phyloP scores from a whole-genome alignment of 2,888 invertebrate genomes.

The Fragum fragum region DNA sequence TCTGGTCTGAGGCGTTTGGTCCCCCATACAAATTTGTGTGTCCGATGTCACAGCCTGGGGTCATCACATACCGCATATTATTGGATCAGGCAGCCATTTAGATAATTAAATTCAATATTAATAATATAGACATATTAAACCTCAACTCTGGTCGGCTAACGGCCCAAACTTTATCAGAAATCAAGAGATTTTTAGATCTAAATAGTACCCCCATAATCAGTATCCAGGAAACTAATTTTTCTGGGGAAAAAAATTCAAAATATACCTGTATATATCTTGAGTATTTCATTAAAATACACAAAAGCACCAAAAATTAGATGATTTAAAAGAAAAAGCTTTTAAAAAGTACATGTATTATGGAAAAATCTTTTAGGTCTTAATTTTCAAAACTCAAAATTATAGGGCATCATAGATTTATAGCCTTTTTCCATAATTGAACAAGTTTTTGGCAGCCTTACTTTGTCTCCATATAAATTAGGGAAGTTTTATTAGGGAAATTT shows the following conservation, averaged over 20 bases:
- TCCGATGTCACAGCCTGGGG: neutral
- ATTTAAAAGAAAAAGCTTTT: too few species aligned
- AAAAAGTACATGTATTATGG: too few species aligned
- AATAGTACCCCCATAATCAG: neutral
- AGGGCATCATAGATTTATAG: too few species aligned
- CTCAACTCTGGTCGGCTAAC: constrained; percentile 12
- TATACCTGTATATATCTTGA: constrained; percentile 4
- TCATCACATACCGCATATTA: neutral
- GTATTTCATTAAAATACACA: too few species aligned
- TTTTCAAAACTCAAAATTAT: too few species aligned
- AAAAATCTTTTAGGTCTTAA: too few species aligned
- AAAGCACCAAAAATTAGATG: too few species aligned
- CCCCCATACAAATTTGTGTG: neutral
- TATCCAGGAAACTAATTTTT: constrained; percentile 15
- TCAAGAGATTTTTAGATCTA: constrained; percentile 7
- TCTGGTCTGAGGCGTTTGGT: neutral
- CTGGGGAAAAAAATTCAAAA: neutral
- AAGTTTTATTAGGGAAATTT: too few species aligned
- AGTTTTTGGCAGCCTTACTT: too few species aligned
- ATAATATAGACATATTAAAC: neutral
- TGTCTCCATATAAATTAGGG: too few species aligned
- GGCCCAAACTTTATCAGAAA: constrained; percentile 8
- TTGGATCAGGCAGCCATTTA: neutral
- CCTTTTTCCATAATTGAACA: too few species aligned
- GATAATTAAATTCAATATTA: neutral